Conservation (phyloP, 2,113 vertebrate genomes). For the Asarcornis scutulata region DNA sequence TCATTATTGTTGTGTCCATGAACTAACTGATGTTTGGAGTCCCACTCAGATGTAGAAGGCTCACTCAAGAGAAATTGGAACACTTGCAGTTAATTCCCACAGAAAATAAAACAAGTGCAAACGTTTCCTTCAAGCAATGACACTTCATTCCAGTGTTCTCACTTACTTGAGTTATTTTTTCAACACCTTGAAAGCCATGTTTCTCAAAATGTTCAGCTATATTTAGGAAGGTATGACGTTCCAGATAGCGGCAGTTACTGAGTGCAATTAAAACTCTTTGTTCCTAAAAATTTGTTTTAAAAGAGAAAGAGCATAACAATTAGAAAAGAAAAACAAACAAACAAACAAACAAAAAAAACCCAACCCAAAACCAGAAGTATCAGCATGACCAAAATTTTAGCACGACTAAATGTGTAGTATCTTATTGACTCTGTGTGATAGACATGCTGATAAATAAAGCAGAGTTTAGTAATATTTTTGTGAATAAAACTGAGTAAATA, state of each 20-base stretch:
- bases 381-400: background rate
- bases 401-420: background rate
- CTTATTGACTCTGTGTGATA: background rate
- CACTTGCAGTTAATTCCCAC: background rate
- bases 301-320: background rate
- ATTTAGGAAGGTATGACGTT: slow-evolving; percentile 91
- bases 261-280: slow-evolving; percentile 93
- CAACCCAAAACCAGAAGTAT: no score
- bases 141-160: background rate
- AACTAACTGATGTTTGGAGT: background rate
- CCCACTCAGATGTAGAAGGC: background rate
- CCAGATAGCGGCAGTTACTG: slow-evolving; percentile 94
- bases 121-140: background rate
- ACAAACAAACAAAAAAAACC: no score
- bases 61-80: background rate
- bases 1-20: background rate
- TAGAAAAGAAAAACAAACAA: background rate
- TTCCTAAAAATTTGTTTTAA: slow-evolving; percentile 79
- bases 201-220: slow-evolving; percentile 93
- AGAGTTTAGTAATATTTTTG: slow-evolving; percentile 3
- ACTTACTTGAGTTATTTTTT: slow-evolving; percentile 93
- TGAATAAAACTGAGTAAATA: slow-evolving; percentile 9
- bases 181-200: slow-evolving; percentile 88
- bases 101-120: background rate
- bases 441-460: background rate